Percentiles rank a stretch among this genome's conserved stretches.
Evolutionary conservation across 2,113 vertebrate genomes (phyloP).

Genomic region (Solea senegalensis): DNA sequence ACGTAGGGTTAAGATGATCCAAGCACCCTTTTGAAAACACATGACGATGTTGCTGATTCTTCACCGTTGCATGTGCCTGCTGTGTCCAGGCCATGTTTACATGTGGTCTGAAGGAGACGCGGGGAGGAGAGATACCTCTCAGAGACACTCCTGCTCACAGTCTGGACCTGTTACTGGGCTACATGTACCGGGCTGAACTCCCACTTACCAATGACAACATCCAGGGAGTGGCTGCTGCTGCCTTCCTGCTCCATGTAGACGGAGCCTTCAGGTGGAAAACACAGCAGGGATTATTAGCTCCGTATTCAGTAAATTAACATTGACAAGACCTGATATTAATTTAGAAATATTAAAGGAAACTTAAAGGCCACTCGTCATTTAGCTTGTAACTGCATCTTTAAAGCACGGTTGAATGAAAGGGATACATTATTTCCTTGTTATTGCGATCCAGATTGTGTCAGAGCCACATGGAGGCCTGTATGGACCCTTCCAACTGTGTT

Average conservation of each 20-base stretch:
- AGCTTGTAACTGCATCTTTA: neutral
- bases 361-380: neutral
- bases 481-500: conserved; percentile 91
- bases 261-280: conserved; percentile 78
- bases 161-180: conserved; percentile 81
- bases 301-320: neutral
- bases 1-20: too few relatives aligned
- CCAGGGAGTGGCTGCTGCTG: conserved; percentile 86
- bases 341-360: too few relatives aligned
- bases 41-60: too few relatives aligned
- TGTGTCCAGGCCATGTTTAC: conserved; percentile 86
- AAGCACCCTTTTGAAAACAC: too few relatives aligned
- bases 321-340: too few relatives aligned
- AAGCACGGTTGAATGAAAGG: neutral
- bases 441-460: conserved; percentile 78
- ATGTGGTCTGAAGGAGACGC: conserved; percentile 88
- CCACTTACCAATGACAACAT: conserved; percentile 83
- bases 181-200: conserved; percentile 86
- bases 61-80: neutral
- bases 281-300: neutral
- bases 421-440: neutral
- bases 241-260: conserved; percentile 92
- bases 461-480: conserved; percentile 88
- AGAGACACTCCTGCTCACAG: conserved; percentile 85
- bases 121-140: conserved; percentile 83